phyloP scores from a whole-genome alignment of 2,113 vertebrate genomes.

The Anas platyrhynchos region DNA sequence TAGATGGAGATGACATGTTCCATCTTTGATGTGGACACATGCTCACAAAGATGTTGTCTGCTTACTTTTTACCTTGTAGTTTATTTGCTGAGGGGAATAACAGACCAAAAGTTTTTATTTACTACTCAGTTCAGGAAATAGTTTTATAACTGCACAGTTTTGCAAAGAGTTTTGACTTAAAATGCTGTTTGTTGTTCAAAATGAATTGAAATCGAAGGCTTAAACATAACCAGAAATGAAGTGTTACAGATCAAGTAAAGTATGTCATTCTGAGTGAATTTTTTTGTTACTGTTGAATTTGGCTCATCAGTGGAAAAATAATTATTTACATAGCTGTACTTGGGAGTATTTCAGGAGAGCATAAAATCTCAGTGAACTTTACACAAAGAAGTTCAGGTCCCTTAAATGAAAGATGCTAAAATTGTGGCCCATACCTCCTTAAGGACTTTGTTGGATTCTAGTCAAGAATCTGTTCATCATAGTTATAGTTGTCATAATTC shows the following conservation, averaged over 20 bases:
- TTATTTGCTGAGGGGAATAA: neutral
- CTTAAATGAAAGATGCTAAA: neutral
- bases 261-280: neutral
- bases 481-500: constrained; percentile 41
- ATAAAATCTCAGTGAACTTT: neutral
- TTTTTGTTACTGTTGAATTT: neutral
- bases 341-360: neutral
- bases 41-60: neutral
- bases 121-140: neutral
- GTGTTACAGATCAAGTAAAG: neutral
- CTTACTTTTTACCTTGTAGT: neutral
- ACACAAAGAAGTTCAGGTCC: neutral
- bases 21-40: neutral
- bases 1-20: neutral
- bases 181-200: neutral
- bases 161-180: neutral
- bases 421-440: neutral
- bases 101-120: neutral
- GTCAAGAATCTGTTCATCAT: constrained; percentile 6
- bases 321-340: neutral
- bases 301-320: neutral
- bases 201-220: neutral
- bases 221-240: neutral
- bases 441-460: neutral
- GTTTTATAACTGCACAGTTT: neutral